Conservation (phyloP, 2,797 vertebrate genomes). For the Tadarida brasiliensis region DNA sequence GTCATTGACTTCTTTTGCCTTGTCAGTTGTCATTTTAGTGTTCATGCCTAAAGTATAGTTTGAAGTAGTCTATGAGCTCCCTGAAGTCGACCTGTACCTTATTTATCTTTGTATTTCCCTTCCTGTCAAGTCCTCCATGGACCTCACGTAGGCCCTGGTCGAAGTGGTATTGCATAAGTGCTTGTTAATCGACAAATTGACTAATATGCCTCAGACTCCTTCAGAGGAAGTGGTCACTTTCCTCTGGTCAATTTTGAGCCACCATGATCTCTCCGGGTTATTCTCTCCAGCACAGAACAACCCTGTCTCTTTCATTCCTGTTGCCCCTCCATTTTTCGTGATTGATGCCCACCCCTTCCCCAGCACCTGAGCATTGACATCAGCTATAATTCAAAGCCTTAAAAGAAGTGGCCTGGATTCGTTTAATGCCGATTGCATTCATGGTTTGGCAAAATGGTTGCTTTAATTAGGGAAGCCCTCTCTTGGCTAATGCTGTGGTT, state of each 20-base stretch:
- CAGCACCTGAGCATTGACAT: constrained; percentile 51
- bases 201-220: not conserved
- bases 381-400: constrained; percentile 54
- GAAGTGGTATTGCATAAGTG: not conserved
- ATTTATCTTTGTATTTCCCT: not conserved
- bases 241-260: not conserved
- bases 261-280: not conserved
- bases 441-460: constrained; percentile 44
- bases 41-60: not conserved
- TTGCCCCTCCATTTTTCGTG: not conserved
- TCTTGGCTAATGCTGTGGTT: not conserved
- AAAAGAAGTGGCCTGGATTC: constrained; percentile 57
- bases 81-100: not conserved
- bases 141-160: not conserved
- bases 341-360: not conserved
- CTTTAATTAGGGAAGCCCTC: constrained; percentile 56
- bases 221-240: not conserved
- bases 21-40: not conserved
- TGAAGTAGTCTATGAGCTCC: not conserved
- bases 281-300: not conserved
- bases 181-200: not conserved
- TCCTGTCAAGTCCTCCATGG: not conserved
- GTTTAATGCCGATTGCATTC: constrained; percentile 61
- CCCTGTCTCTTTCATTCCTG: not conserved
- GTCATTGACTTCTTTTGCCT: not conserved